phyloP scores from a whole-genome alignment of 37 sponge, comb jelly and placozoan species.

The Haliclona indistincta region DNA sequence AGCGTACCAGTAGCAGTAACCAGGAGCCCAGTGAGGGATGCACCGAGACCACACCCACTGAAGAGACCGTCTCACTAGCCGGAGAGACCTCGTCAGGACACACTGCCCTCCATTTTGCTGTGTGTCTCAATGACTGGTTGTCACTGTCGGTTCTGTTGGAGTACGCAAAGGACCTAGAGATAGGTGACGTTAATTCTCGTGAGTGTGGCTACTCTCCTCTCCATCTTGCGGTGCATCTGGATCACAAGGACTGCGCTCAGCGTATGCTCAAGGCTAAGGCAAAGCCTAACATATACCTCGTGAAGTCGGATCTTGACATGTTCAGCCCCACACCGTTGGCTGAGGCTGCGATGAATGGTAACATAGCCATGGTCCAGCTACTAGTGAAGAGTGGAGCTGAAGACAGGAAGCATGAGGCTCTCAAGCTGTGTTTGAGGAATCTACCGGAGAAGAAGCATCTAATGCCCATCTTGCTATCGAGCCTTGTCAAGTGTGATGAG shows the following conservation, averaged over 20 bases:
- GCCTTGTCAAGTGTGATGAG: slow-evolving; percentile 41
- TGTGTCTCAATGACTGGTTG: slow-evolving; percentile 32
- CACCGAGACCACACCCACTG: background rate
- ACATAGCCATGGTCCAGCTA: slow-evolving; percentile 11
- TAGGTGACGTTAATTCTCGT: slow-evolving; percentile 32
- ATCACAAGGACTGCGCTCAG: background rate
- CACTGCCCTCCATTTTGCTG: slow-evolving; percentile 68
- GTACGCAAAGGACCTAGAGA: slow-evolving; percentile 16
- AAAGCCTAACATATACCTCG: slow-evolving; percentile 32
- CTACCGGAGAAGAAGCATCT: slow-evolving; percentile 10
- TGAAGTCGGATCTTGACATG: background rate
- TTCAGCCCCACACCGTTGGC: slow-evolving; percentile 44
- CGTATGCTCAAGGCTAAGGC: slow-evolving; percentile 46
- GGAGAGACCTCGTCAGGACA: slow-evolving; percentile 53
- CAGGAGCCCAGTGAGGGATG: background rate
- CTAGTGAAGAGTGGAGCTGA: slow-evolving; percentile 57
- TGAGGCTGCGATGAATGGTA: slow-evolving; percentile 40
- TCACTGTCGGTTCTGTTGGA: slow-evolving; percentile 26
- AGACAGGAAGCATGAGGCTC: slow-evolving; percentile 49
- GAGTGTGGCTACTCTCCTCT: slow-evolving; percentile 62
- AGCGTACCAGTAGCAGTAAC: background rate
- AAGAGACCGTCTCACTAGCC: background rate
- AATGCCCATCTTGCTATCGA: slow-evolving; percentile 34
- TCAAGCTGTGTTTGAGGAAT: slow-evolving; percentile 40
- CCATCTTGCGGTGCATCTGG: slow-evolving; percentile 53